A percentile compares a stretch with the other conserved stretches of the same genome.
Conservation (phyloP, 2,797 vertebrate genomes). For the Poecilia gillii region DNA sequence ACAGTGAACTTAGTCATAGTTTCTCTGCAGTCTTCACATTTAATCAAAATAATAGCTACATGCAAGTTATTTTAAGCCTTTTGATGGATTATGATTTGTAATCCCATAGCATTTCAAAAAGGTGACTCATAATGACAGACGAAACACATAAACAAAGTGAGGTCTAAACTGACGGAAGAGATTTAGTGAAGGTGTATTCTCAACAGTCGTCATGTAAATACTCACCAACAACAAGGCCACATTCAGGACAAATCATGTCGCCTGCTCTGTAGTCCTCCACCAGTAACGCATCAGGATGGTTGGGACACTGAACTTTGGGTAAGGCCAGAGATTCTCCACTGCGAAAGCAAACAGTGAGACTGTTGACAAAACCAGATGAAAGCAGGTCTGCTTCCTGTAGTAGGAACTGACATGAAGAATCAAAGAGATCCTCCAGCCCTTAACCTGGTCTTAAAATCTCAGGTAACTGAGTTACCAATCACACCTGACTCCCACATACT, state of each 20-base stretch:
- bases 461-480: background rate
- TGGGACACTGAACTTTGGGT: constrained; percentile 94
- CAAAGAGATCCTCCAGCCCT: background rate
- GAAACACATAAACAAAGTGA: background rate
- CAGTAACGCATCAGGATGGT: constrained; percentile 94
- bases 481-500: background rate
- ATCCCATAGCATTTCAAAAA: background rate
- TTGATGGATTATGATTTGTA: background rate
- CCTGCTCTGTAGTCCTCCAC: constrained; percentile 99
- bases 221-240: constrained; percentile 96
- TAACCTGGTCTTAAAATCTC: background rate
- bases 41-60: background rate
- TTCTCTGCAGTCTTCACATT: background rate
- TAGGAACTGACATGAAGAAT: background rate
- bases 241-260: constrained; percentile 99
- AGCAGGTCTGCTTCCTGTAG: background rate
- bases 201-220: background rate
- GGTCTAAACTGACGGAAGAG: background rate
- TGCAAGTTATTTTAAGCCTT: background rate
- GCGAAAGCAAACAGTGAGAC: constrained; percentile 19
- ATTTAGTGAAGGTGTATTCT: background rate
- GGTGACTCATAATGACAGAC: background rate
- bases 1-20: background rate
- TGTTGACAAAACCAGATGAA: background rate
- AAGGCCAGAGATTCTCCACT: constrained; percentile 81